phyloP scores from a whole-genome alignment of 1,140 invertebrate genomes.

The Thalassaphorura encarpata region DNA sequence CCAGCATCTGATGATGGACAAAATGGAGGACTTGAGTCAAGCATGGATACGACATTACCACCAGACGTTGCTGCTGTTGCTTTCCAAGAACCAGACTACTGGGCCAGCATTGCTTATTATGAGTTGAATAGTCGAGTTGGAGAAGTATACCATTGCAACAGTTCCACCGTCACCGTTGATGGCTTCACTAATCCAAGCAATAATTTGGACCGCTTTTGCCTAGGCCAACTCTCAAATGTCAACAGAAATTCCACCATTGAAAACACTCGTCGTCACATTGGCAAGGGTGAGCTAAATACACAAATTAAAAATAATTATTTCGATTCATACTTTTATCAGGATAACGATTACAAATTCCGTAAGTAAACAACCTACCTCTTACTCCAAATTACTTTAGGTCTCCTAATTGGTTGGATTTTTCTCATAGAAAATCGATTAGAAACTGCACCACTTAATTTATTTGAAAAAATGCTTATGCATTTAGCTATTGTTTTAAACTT shows the following conservation, averaged over 20 bases:
- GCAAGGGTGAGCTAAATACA: constrained; percentile 55
- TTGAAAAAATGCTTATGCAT: no score
- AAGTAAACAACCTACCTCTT: no score
- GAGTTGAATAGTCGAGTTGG: constrained; percentile 92
- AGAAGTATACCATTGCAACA: constrained; percentile 87
- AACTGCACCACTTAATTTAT: no score
- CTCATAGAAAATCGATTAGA: no score
- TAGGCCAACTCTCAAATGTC: constrained; percentile 92
- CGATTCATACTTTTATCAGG: background rate
- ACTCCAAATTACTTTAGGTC: no score
- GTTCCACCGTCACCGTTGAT: constrained; percentile 83
- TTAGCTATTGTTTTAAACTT: no score
- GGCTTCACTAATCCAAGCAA: constrained; percentile 95
- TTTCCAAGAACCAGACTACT: constrained; percentile 78
- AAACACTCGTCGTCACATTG: constrained; percentile 91
- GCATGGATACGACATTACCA: constrained; percentile 47
- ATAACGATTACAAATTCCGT: no score
- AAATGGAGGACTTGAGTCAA: constrained; percentile 20
- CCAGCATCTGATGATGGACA: constrained; percentile 62
- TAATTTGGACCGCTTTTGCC: constrained; percentile 85
- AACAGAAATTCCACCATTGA: constrained; percentile 98
- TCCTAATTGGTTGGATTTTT: no score
- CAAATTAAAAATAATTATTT: background rate
- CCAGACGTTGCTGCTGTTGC: constrained; percentile 65
- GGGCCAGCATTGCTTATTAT: constrained; percentile 93